Evolutionary conservation across 1,140 invertebrate species (phyloP).

Genomic region (Saccostrea echinata): DNA sequence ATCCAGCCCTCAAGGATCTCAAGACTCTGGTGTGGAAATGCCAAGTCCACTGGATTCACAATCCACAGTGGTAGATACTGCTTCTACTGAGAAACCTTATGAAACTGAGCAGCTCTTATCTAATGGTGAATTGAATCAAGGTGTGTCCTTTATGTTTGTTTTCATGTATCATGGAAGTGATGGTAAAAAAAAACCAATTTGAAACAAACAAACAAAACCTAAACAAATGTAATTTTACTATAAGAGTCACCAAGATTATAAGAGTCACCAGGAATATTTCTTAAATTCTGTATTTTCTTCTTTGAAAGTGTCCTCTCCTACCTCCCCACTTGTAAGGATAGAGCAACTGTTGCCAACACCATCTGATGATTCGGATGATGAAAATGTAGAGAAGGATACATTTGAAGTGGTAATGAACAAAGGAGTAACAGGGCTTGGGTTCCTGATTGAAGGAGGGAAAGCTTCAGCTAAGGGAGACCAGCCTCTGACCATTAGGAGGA

Average conservation of each 20-base stretch:
- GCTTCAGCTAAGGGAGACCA: slow-evolving; percentile 92
- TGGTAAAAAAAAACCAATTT: not conserved
- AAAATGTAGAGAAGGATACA: slow-evolving; percentile 29
- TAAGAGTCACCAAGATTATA: no score
- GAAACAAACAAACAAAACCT: no score
- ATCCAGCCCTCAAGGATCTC: not conserved
- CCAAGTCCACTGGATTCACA: not conserved
- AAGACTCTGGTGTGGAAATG: not conserved
- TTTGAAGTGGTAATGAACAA: slow-evolving; percentile 82
- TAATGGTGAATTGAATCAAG: not conserved
- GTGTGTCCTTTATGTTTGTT: not conserved
- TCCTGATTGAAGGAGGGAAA: slow-evolving; percentile 94
- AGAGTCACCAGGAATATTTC: not conserved
- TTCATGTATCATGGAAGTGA: not conserved
- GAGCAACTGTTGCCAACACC: not conserved
- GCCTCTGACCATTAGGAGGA: slow-evolving; percentile 92
- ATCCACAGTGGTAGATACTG: not conserved
- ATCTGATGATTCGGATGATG: slow-evolving; percentile 26
- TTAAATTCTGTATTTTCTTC: not conserved
- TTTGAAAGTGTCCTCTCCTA: not conserved
- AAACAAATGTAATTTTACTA: not conserved
- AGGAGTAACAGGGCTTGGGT: slow-evolving; percentile 93
- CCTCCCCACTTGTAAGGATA: not conserved
- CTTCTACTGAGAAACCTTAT: not conserved
- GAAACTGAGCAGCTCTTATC: not conserved